phyloP scores from a whole-genome alignment of 2,888 invertebrate genomes.

The Phytoseiulus persimilis region DNA sequence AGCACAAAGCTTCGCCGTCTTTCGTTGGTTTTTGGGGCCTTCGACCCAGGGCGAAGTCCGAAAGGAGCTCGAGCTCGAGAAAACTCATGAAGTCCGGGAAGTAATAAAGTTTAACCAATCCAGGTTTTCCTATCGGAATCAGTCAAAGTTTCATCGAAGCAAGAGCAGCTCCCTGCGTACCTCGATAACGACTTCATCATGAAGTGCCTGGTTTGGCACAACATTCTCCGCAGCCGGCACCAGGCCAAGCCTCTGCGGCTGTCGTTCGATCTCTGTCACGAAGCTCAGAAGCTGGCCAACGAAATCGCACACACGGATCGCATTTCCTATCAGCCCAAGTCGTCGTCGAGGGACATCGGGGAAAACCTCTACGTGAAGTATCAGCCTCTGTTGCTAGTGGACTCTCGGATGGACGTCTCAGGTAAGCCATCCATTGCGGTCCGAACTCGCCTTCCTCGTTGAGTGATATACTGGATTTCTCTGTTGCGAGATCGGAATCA shows the following conservation, averaged over 20 bases:
- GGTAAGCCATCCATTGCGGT: background rate
- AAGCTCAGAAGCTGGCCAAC: constrained; percentile 16
- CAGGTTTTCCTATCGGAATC: constrained; percentile 15
- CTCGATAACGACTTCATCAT: constrained; percentile 26
- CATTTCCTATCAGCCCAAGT: background rate
- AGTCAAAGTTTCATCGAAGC: constrained; percentile 12
- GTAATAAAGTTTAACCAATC: too few relatives aligned
- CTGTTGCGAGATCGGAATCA: too few relatives aligned
- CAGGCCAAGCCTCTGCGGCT: constrained; percentile 10
- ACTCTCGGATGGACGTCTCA: constrained; percentile 27
- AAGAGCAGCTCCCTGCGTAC: constrained; percentile 15
- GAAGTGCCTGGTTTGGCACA: constrained; percentile 36
- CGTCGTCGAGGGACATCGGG: background rate
- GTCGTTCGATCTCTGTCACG: constrained; percentile 16
- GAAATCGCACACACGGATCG: constrained; percentile 32
- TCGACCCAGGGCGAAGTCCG: too few relatives aligned
- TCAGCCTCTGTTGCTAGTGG: constrained; percentile 21
- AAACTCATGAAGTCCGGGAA: too few relatives aligned
- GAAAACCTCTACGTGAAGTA: constrained; percentile 26
- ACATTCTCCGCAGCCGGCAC: constrained; percentile 16
- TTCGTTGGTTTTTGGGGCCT: too few relatives aligned
- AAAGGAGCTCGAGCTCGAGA: too few relatives aligned
- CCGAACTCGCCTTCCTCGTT: too few relatives aligned
- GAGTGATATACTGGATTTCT: too few relatives aligned
- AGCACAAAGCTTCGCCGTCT: too few relatives aligned